Base-by-base conservation (phyloP, 2,113 vertebrate species). In the Rhea americana region DNA sequence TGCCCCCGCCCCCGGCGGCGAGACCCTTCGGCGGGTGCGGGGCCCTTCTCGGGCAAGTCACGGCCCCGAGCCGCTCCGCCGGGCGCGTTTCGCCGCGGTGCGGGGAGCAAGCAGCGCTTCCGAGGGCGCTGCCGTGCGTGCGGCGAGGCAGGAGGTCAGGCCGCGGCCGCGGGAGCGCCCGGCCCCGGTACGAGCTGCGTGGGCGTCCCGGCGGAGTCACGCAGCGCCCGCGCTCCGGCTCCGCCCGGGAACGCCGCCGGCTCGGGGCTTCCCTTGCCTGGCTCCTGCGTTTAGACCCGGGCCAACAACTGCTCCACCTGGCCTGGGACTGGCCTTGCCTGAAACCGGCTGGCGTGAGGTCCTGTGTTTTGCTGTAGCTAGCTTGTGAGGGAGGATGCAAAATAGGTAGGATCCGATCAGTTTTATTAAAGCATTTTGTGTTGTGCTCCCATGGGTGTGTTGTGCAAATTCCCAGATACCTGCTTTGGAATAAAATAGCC, bases 91-190 rank as follows among this genome's bases (percentile, higher is more conserved):
- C 93, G 78, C 76, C 75, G 1, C 74, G 28, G 92, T 7, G 43
- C 43, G 16, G 56, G 75, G 93, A 92, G 87, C 86, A 86, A 84
- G 86, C 89, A 7, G 74, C 28, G 89, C 82, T 74, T 93, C 72
- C 58, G 41, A 50, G 82, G 67, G 91, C 43, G 66, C 87, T 82
- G 35, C 50, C 74, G 28, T 17, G 81, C 85, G 28, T 47, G n/a
- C 76, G 85, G 50, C 18, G 74, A 75, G 73, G 71, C 61, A 5
- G 7, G 84, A 81, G 87, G 85, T 89, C 93, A 62, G 62, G 67
- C 63, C 62, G 1, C 63, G 91, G 95, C 35, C 55, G 65, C 2
- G 55, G 63, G 87, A 87, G 77, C 81, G 73, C 43, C 13, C 68
- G 45, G 9, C 59, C 35, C 82, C 22, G 75, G 39, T 76, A 7